Evolutionary conservation across 2,888 invertebrate species (phyloP).

Genomic region (Pherbina coryleti): DNA sequence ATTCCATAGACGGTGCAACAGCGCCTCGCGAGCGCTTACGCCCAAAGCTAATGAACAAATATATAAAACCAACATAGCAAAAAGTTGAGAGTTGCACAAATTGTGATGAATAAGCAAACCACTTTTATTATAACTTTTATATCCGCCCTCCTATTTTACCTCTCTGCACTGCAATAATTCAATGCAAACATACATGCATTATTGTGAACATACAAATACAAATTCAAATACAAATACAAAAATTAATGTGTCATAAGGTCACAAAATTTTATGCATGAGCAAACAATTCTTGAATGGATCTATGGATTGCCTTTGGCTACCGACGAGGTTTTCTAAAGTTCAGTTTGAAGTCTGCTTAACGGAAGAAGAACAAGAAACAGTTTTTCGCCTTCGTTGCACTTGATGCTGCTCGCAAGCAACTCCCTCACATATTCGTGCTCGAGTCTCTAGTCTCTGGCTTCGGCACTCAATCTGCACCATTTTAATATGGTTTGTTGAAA

Average conservation of each 20-base stretch:
- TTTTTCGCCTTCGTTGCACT: no score
- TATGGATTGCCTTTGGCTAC: not conserved
- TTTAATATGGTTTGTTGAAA: not conserved
- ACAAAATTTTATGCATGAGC: not conserved
- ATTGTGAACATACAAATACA: slow-evolving; percentile 1
- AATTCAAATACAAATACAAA: no score
- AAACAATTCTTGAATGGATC: not conserved
- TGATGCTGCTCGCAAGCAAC: no score
- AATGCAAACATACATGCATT: not conserved
- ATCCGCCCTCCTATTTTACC: not conserved
- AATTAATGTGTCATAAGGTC: slow-evolving; percentile 13
- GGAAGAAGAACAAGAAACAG: not conserved
- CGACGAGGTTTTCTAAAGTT: not conserved
- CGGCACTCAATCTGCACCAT: no score
- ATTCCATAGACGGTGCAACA: not conserved
- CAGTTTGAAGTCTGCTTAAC: not conserved
- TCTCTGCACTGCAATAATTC: not conserved
- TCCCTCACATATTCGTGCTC: no score
- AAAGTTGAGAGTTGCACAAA: no score
- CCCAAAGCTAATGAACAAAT: not conserved
- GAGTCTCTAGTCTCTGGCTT: no score
- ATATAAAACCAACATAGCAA: no score
- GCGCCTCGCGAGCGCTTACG: not conserved
- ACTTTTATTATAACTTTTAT: no score
- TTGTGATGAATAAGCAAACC: no score